Percentiles rank a stretch among this genome's conserved stretches.
These are phyloP conservation scores for Cydia strobilella DNA, from an alignment of 1,140 invertebrate species.

Conservation along the genomic window DNA sequence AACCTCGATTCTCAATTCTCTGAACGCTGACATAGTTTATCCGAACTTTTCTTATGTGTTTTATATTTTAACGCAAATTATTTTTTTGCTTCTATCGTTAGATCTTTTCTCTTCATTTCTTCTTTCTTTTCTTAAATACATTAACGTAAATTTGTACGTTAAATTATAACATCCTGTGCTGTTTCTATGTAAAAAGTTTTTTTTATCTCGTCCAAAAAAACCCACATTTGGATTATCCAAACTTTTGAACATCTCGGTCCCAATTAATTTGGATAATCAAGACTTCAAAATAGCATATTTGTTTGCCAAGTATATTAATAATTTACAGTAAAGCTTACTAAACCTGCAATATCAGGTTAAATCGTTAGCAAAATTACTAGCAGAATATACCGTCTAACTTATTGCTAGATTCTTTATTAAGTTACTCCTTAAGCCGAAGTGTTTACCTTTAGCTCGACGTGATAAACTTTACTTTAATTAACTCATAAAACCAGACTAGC, in stretches of 20 bases:
- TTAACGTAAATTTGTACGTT: no score
- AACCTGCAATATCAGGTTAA: neutral
- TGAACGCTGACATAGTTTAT: no score
- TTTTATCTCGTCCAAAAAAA: no score
- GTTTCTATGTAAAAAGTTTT: no score
- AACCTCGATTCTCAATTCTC: constrained; percentile 33
- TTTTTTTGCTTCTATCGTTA: no score
- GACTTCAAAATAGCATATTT: neutral
- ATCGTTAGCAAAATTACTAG: neutral
- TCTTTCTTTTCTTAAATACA: no score
- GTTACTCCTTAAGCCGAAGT: neutral
- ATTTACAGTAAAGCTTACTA: neutral
- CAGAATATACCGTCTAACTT: neutral
- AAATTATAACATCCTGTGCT: no score
- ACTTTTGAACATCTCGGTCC: no score
- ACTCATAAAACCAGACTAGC: neutral
- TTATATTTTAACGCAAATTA: no score
- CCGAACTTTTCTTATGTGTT: no score
- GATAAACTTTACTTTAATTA: constrained; percentile 19
- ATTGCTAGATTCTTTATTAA: constrained; percentile 4
- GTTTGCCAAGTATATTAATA: neutral
- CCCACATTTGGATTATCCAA: no score
- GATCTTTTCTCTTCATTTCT: no score
- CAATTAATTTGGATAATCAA: neutral
- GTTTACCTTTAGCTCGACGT: neutral